A percentile compares a stretch with the other conserved stretches of the same genome.
Evolutionary conservation across 2,113 vertebrate genomes (phyloP).

Genomic region (Rhombomys opimus): DNA sequence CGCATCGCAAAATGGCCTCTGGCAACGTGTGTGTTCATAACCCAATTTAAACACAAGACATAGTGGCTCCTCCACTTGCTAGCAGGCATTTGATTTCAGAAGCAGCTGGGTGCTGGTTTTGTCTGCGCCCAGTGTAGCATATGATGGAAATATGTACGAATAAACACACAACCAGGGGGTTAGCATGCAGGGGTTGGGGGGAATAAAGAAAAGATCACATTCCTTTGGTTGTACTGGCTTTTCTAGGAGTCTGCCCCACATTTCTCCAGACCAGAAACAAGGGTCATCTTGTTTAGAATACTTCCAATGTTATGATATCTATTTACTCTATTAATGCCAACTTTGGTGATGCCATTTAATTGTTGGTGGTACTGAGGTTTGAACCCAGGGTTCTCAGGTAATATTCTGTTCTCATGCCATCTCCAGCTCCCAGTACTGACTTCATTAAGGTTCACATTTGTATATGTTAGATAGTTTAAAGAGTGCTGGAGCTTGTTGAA

Average conservation of each 20-base stretch:
- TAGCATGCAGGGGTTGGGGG: not conserved
- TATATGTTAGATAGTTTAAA: not conserved
- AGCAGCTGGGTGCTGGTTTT: not conserved
- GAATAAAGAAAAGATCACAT: not conserved
- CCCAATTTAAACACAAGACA: constrained; percentile 8
- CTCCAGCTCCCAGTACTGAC: not conserved
- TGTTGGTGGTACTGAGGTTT: not conserved
- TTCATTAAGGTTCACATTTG: not conserved
- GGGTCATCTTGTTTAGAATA: not conserved
- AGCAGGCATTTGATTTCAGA: not conserved
- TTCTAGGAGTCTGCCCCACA: not conserved
- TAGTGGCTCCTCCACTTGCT: not conserved
- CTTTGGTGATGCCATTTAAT: not conserved
- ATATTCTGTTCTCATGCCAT: not conserved
- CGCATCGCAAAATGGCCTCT: not conserved
- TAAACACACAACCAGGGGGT: not conserved
- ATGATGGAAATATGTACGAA: not conserved
- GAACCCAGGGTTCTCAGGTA: not conserved
- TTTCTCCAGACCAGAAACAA: not conserved
- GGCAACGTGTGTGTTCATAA: not conserved
- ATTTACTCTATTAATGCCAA: not conserved
- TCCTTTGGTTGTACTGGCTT: not conserved
- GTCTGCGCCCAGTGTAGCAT: not conserved
- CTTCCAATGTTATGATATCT: not conserved
- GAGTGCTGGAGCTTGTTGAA: not conserved